Base-by-base conservation (phyloP, 1,140 invertebrate species). In the Euura lappo region DNA sequence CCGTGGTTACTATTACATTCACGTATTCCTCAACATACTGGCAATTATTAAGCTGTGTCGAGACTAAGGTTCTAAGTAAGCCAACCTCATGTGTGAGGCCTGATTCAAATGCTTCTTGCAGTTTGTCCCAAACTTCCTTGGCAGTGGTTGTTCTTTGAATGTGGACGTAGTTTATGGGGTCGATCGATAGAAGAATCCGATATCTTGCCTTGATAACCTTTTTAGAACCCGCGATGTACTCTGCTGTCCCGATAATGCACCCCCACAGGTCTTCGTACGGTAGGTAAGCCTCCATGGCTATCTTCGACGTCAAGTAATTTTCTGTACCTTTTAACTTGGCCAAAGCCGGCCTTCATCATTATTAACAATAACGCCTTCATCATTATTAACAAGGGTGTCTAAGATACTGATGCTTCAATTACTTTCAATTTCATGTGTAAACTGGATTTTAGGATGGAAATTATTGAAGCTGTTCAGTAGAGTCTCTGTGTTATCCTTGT, bases 1-100 rank as follows among this genome's bases (percentile, higher is more conserved):
- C 79, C 67, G 81, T 82, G 75, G 72, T 77, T 65, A 83, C 79
- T 71, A 28, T 82, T 77, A 74, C 79, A 72, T 81, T 81, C 67
- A 81, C 81, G 77, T 85, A 85, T 46, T 83, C 80, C 45, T 83
- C 79, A 11, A 87, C 68, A 67, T 0, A 79, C 5, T 73, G 2
- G 66, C 79, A 28, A 28, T 80, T 42, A 79, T 78, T 65, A 82
- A 77, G 44, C 85, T 70, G 71, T 47, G 79, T 82, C 5, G 76
- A 81, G 7, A 83, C 80, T 43, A 84, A 28, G 46, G 77, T 78
- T 68, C 73, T 64, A 11, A 86, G 69, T 47, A 86, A 75, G 11
- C 78, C 78, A 43, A 86, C 81, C 80, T 75, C 80, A 4, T 1
- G 28, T 28, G 28, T 28, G 28, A 28, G 28, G 0, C 28, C 28